Conservation (phyloP, 2,113 vertebrate genomes). For the Tricholaema leucomelas region DNA sequence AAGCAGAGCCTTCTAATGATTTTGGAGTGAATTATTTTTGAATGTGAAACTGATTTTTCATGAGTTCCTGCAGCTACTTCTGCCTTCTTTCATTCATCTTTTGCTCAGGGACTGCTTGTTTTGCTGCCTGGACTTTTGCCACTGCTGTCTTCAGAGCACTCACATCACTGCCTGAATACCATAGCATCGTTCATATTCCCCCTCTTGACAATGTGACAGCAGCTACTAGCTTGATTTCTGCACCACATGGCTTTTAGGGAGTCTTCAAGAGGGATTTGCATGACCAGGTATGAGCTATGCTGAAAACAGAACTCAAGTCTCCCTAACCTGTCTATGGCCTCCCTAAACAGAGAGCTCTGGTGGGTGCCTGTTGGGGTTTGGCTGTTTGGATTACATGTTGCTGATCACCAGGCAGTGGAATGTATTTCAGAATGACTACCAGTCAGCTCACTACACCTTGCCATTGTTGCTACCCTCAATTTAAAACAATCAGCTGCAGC, state of each 20-base stretch:
- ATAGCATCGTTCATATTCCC: fast-evolving
- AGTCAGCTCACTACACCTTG: neutral
- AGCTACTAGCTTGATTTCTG: neutral
- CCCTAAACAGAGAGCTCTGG: neutral
- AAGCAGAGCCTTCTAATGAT: neutral
- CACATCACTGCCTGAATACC: fast-evolving
- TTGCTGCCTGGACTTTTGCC: neutral
- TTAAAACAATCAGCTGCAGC: neutral
- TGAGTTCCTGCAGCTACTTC: neutral
- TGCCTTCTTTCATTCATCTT: neutral
- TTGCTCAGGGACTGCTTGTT: neutral
- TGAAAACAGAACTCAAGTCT: neutral
- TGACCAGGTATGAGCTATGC: neutral
- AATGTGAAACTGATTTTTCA: neutral
- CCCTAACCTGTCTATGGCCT: no score
- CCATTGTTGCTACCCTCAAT: neutral
- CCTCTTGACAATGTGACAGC: neutral
- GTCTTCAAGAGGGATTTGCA: neutral
- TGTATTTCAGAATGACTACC: neutral
- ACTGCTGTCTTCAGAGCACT: no score
- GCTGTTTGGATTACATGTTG: neutral
- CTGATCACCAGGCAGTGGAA: neutral
- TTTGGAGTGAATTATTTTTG: neutral
- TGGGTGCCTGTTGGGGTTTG: neutral
- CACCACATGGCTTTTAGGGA: fast-evolving